Evolutionary conservation across 2,888 invertebrate species (phyloP), one percentile per base, ranked within the genome.

Genomic region (Magallana nippona): DNA sequence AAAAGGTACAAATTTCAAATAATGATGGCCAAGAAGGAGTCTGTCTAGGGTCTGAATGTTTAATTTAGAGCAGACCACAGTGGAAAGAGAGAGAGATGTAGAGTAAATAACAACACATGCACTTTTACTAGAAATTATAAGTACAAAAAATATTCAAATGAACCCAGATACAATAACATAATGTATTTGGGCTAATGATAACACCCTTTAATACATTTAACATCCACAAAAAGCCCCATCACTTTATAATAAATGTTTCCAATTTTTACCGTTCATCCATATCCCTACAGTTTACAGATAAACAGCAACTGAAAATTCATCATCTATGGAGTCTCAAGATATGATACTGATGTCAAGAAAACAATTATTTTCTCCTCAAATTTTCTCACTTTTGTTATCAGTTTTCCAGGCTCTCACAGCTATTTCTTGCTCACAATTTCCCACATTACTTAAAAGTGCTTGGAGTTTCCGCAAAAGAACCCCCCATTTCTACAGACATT

Each of bases 341-440:
- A 71, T 71, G 27, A 32, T 71, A 15, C 27, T 32, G 32, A 71
- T 71, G 71, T 71, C 71, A 71, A 71, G 71, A 71, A 71, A 27
- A 22, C 22, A 71, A 27, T 71, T 11, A 27, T 22, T 71, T 63
- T 71, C 27, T 71, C 71, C 71, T 71, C 71, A 27, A 13, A 71
- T 32, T 71, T 71, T 27, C 71, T 71, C 71, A 27, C 22, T 71
- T 71, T 71, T 71, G 15, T 71, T 22, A 27, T 71, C 71, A 71
- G 32, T 27, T 71, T 71, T 71, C 71, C 17, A 71, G 71, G 22
- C 71, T 3, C 27, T 27, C 32, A 22, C 27, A 71, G 32, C 32
- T 32, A 71, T 11, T 71, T 22, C 71, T 27, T 13, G 22, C 11
- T 15, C 13, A 27, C 13, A 13, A 15, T 71, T 71, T 71, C 71